These are phyloP conservation scores for Scelioninae gen. 1 DNA, from an alignment of 2,888 invertebrate genomes.

Conservation along the genomic window DNA sequence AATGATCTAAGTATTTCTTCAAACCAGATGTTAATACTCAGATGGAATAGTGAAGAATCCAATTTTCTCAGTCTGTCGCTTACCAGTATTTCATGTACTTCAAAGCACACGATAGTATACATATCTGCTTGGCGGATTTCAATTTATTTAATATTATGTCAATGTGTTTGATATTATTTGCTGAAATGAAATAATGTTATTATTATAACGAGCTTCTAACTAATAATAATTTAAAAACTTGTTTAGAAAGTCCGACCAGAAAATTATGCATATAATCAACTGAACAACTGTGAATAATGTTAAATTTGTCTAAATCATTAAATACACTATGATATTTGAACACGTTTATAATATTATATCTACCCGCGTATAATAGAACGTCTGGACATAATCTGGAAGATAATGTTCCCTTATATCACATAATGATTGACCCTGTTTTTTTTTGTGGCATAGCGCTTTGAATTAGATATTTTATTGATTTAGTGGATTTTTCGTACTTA, in stretches of 20 bases:
- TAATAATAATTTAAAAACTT: slow-evolving; percentile 63
- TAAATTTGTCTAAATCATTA: slow-evolving; percentile 44
- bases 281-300: slow-evolving; percentile 59
- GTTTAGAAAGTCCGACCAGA: slow-evolving; percentile 52
- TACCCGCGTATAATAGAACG: too few species aligned
- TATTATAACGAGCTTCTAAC: slow-evolving; percentile 41
- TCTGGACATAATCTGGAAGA: too few species aligned
- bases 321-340: slow-evolving; percentile 37
- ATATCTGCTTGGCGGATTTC: slow-evolving; percentile 17
- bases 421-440: slow-evolving; percentile 10
- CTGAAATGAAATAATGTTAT: slow-evolving; percentile 6
- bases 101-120: slow-evolving; percentile 19
- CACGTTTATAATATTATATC: slow-evolving; percentile 7
- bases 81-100: slow-evolving; percentile 41
- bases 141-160: slow-evolving; percentile 1
- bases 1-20: slow-evolving; percentile 36
- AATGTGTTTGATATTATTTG: not conserved
- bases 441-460: not conserved
- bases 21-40: slow-evolving; percentile 32
- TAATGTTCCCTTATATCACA: slow-evolving; percentile 9
- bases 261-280: slow-evolving; percentile 70
- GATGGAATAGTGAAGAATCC: slow-evolving; percentile 18
- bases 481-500: not conserved
- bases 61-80: slow-evolving; percentile 37
- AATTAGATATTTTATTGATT: slow-evolving; percentile 25